Base-by-base conservation (phyloP, 2,113 vertebrate genomes). In the Gobiocypris rarus region DNA sequence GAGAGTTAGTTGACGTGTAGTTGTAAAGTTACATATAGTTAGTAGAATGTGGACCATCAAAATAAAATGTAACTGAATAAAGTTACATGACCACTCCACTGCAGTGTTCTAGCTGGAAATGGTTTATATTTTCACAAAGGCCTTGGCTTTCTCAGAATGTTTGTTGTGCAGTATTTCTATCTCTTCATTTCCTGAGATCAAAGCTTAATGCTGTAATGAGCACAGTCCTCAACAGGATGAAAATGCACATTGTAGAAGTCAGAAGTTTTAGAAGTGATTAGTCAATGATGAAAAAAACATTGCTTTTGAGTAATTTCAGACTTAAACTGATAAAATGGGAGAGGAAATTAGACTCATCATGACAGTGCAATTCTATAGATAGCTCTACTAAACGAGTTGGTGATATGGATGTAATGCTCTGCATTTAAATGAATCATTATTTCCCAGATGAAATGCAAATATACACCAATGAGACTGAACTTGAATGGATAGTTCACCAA, bases 251-350 rank as follows among this genome's bases (percentile, higher is more conserved):
- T 77, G 59, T 28, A 54, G 52, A 48, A 43, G 22, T 77, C 38
- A 70, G 38, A 78, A 41, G 63, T 69, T 76, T 77, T 76, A 52
- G 50, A 77, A 84, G 34, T 75, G 43, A 58, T 77, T 78, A 58
- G 63, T 58, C 43, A 10, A 67, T 41, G 17, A 43, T 69, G 48
- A 31, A n/a, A 67, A 41, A 50, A 54, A 54, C 22, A 52, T 24
- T 31, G 34, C 56, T 41, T 8, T 41, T 17, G n/a, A 58, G 59
- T 56, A 6, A 70, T 38, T 77, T 78, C 63, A 31, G 45, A 9
- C 17, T 14, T 31, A 26, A 17, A 34, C 31, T 71, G 17, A 17
- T 15, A 71, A 41, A 1, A 38, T 54, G 19, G 54, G 2, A 59
- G n/a, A 74, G n/a, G 54, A 83, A 58, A 83, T 75, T 83, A 52